phyloP scores from a whole-genome alignment of 2,888 invertebrate species.

The Scaptomyza parva region DNA sequence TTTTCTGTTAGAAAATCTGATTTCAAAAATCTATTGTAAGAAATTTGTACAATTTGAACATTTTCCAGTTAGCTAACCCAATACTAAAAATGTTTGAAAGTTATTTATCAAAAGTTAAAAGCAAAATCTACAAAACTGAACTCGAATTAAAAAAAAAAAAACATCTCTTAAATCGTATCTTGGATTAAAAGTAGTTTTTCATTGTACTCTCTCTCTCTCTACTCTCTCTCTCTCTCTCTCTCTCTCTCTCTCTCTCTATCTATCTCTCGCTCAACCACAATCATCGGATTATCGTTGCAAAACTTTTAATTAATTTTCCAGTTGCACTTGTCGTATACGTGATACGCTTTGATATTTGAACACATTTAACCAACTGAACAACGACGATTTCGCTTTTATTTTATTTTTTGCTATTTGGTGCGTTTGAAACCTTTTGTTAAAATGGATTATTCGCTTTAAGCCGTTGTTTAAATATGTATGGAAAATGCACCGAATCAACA shows the following conservation, averaged over 20 bases:
- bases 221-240: neutral
- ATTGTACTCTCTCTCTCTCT: neutral
- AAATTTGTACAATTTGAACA: neutral
- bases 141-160: no score
- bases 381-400: neutral
- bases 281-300: slow-evolving; percentile 10
- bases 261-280: no score
- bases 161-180: no score
- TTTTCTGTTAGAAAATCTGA: neutral
- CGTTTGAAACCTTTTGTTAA: slow-evolving; percentile 6
- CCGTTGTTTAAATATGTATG: slow-evolving; percentile 21
- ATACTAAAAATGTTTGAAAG: neutral
- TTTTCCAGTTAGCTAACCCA: neutral
- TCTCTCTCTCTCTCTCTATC: neutral
- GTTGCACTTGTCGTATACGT: slow-evolving; percentile 20
- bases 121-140: neutral
- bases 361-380: neutral
- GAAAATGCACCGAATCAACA: slow-evolving; percentile 19
- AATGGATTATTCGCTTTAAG: slow-evolving; percentile 16
- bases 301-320: slow-evolving; percentile 39
- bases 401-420: neutral
- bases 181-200: neutral
- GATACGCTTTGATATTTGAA: slow-evolving; percentile 23
- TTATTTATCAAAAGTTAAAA: neutral
- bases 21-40: neutral